Conservation (phyloP, 2,113 vertebrate genomes). For the Solenodon paradoxus region DNA sequence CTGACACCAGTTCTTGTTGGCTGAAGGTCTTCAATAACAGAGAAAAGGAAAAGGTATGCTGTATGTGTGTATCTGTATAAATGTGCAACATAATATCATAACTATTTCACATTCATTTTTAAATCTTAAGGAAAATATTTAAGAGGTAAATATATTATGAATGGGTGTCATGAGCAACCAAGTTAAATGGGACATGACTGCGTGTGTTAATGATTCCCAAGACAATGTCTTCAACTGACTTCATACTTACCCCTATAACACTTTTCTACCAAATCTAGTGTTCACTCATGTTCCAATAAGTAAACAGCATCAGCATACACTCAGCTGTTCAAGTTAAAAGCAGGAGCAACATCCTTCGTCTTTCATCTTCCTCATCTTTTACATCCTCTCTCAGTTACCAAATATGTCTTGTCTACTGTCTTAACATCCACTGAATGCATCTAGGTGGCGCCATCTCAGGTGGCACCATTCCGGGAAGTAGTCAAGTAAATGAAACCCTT, state of each 20-base stretch:
- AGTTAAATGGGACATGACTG: neutral
- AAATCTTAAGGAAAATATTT: neutral
- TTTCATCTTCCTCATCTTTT: neutral
- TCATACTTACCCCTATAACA: neutral
- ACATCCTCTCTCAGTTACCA: neutral
- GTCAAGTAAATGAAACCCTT: neutral
- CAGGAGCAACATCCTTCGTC: neutral
- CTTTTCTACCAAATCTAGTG: neutral
- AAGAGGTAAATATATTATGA: neutral
- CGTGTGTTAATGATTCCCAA: neutral
- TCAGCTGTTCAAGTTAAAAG: neutral
- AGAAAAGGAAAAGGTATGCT: neutral
- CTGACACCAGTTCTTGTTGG: neutral
- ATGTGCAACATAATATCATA: neutral
- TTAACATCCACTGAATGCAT: neutral
- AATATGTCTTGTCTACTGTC: neutral
- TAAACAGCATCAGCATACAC: neutral
- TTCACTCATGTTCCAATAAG: neutral
- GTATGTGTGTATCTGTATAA: neutral
- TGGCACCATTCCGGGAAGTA: neutral
- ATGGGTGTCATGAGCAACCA: neutral
- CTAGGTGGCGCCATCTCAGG: neutral
- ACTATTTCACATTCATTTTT: neutral
- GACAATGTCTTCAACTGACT: neutral
- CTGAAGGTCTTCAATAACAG: neutral